Conservation (phyloP, 1,140 invertebrate genomes). For the Wiebesia pumilae region DNA sequence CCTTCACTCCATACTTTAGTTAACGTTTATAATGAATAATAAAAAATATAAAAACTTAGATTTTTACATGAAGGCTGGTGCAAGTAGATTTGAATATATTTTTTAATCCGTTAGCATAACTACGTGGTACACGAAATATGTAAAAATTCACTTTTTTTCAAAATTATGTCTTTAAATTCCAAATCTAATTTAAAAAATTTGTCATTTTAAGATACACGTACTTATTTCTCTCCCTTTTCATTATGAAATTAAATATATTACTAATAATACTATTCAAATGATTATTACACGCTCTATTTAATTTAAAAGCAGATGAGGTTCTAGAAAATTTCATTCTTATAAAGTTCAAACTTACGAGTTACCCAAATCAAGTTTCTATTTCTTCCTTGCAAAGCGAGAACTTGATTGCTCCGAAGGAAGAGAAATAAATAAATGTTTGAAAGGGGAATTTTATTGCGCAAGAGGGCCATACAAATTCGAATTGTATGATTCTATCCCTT, state of each 20-base stretch:
- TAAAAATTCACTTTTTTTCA: too few relatives aligned
- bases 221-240: too few relatives aligned
- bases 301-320: neutral
- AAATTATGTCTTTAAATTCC: too few relatives aligned
- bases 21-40: neutral
- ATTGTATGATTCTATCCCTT: neutral
- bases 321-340: neutral
- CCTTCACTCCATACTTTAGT: neutral
- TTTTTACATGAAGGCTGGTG: too few relatives aligned
- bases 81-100: too few relatives aligned
- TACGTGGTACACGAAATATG: too few relatives aligned
- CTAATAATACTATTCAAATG: neutral
- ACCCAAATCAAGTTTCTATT: neutral
- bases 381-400: neutral
- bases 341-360: neutral
- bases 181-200: too few relatives aligned
- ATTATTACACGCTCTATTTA: neutral
- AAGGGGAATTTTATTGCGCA: neutral
- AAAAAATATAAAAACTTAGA: neutral
- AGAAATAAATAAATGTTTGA: neutral
- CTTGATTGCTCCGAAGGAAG: neutral
- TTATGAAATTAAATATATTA: too few relatives aligned
- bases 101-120: too few relatives aligned
- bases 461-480: slow-evolving; percentile 2
- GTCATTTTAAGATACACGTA: too few relatives aligned